Evolutionary conservation across 2,888 invertebrate species (phyloP).

Genomic region (Agrilus mali): DNA sequence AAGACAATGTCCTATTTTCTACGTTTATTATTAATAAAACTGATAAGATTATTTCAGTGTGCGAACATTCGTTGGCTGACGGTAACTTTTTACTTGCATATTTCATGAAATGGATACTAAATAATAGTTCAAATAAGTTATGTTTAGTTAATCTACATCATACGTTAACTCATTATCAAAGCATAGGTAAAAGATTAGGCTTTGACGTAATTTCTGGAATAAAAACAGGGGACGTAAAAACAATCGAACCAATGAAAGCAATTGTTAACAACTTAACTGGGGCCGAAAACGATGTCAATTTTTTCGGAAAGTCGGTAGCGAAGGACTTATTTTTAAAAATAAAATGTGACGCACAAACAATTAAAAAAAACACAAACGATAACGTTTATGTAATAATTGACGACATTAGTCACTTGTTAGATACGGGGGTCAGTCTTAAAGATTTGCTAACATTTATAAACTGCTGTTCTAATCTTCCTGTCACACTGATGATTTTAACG

Average conservation of each 20-base stretch:
- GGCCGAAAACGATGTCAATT: background rate
- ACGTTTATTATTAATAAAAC: constrained; percentile 52
- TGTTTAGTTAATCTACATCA: constrained; percentile 58
- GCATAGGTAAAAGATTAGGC: constrained; percentile 60
- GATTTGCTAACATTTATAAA: constrained; percentile 41
- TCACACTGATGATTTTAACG: constrained; percentile 45
- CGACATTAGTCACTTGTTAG: constrained; percentile 58
- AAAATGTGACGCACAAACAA: constrained; percentile 29
- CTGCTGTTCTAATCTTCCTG: constrained; percentile 32
- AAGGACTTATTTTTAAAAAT: constrained; percentile 34
- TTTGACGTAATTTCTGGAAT: constrained; percentile 48
- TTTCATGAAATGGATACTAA: constrained; percentile 51
- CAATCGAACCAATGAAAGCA: constrained; percentile 42
- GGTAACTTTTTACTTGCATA: constrained; percentile 60
- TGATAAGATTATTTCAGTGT: constrained; percentile 48
- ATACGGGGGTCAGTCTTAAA: constrained; percentile 43
- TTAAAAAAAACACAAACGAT: constrained; percentile 13
- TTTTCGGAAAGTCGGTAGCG: constrained; percentile 25
- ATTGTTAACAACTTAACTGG: constrained; percentile 32
- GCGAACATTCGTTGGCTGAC: constrained; percentile 58
- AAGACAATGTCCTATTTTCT: constrained; percentile 36
- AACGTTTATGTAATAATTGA: constrained; percentile 47
- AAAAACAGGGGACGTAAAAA: constrained; percentile 35
- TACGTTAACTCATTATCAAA: constrained; percentile 58
- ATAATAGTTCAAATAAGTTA: constrained; percentile 45